These are phyloP conservation scores for Sapajus apella DNA, from an alignment of 2,113 vertebrate species.

Conservation along the genomic window DNA sequence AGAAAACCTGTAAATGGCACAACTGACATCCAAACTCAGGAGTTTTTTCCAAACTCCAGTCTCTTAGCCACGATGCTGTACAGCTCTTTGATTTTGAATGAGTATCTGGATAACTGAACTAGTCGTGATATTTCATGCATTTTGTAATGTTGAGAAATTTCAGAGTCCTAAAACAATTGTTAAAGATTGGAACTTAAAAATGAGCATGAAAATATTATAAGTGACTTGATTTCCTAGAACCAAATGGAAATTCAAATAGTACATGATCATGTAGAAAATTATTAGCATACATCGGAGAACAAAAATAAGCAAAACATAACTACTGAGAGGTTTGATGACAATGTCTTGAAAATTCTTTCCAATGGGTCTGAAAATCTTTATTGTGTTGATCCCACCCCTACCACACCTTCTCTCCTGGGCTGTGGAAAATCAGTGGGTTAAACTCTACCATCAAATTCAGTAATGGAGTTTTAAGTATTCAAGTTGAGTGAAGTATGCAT, in stretches of 20 bases:
- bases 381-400: neutral
- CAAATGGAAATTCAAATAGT: constrained; percentile 14
- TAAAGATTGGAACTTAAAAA: neutral
- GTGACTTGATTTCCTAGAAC: neutral
- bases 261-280: neutral
- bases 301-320: neutral
- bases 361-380: neutral
- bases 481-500: neutral
- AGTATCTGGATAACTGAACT: neutral
- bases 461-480: neutral
- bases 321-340: neutral
- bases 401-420: neutral
- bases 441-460: neutral
- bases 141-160: constrained; percentile 18
- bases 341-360: neutral
- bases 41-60: neutral
- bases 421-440: neutral
- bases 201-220: neutral
- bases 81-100: neutral
- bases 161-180: neutral
- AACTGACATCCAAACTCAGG: neutral
- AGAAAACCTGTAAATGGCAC: neutral
- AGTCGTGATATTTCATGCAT: neutral
- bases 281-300: neutral
- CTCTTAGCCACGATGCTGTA: neutral